A percentile compares a stretch with the other conserved stretches of the same genome.
Conservation (phyloP, 2,888 invertebrate species). For the Drosophila falleni region DNA sequence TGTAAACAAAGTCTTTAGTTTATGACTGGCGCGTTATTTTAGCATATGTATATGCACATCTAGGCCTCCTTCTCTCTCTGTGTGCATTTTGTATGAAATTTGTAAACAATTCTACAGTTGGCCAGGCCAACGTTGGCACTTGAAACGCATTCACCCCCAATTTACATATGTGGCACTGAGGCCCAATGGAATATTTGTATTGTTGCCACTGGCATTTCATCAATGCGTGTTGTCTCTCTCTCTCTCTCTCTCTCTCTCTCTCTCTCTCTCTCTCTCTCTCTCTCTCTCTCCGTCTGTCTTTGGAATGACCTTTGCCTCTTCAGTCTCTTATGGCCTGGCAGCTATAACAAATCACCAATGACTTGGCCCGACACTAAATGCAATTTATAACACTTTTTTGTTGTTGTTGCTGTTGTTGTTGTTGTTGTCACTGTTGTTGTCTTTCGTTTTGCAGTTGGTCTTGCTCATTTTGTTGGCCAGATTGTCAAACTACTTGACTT, state of each 20-base stretch:
- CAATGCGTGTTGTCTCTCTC: slow-evolving; percentile 42
- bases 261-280: background rate
- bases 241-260: too few relatives aligned
- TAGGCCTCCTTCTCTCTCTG: slow-evolving; percentile 39
- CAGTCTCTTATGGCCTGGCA: slow-evolving; percentile 38
- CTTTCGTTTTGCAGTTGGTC: background rate
- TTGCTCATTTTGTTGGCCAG: slow-evolving; percentile 40
- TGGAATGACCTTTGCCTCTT: slow-evolving; percentile 22
- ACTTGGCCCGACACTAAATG: slow-evolving; percentile 76
- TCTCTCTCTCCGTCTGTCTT: background rate
- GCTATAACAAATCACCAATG: slow-evolving; percentile 78
- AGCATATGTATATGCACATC: slow-evolving; percentile 65
- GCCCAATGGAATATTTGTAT: slow-evolving; percentile 4
- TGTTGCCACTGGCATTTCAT: slow-evolving; percentile 70
- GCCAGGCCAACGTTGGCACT: slow-evolving; percentile 37
- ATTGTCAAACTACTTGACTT: slow-evolving; percentile 79
- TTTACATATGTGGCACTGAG: slow-evolving; percentile 48
- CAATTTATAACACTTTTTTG: slow-evolving; percentile 76
- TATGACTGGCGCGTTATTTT: slow-evolving; percentile 79
- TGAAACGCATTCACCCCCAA: slow-evolving; percentile 51
- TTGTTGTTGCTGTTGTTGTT: slow-evolving; percentile 3
- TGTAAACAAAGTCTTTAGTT: slow-evolving; percentile 83
- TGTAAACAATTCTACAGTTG: slow-evolving; percentile 77
- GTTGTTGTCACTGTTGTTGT: background rate
- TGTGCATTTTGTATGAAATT: slow-evolving; percentile 72